These are phyloP conservation scores for Conops quadrifasciatus DNA, from an alignment of 2,888 invertebrate species.

Conservation along the genomic window DNA sequence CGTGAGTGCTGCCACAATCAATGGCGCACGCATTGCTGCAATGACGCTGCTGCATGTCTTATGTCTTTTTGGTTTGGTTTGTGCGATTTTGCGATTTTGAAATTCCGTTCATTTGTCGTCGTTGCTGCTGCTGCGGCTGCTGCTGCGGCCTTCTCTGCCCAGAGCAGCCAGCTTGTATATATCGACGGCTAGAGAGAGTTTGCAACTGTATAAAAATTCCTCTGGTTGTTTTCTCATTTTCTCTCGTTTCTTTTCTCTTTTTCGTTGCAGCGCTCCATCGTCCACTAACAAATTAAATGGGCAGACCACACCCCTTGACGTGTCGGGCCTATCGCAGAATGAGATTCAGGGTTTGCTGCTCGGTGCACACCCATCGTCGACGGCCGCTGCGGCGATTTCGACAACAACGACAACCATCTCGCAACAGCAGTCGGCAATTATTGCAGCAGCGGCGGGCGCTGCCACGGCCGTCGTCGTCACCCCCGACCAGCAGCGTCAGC, in stretches of 20 bases:
- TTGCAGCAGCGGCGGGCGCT: slow-evolving; percentile 53
- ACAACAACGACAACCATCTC: slow-evolving; percentile 56
- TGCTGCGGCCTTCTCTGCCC: not conserved
- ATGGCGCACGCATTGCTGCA: not conserved
- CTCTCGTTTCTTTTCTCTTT: slow-evolving; percentile 8
- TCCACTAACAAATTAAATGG: slow-evolving; percentile 64
- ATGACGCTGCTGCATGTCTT: slow-evolving; percentile 1
- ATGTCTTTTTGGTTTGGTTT: not conserved
- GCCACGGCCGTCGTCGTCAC: slow-evolving; percentile 59
- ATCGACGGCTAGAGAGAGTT: no score
- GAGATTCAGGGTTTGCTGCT: slow-evolving; percentile 67
- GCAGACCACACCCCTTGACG: slow-evolving; percentile 67
- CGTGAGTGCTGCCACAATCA: slow-evolving; percentile 21
- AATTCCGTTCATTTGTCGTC: not conserved
- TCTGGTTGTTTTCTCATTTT: slow-evolving; percentile 25
- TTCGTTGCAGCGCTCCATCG: slow-evolving; percentile 59
- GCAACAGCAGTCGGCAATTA: slow-evolving; percentile 60
- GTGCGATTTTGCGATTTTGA: slow-evolving; percentile 1
- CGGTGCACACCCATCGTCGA: slow-evolving; percentile 64
- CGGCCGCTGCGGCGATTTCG: slow-evolving; percentile 56
- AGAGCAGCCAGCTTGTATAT: no score
- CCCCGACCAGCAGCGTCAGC: slow-evolving; percentile 51
- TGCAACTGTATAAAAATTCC: not conserved
- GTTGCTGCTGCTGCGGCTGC: not conserved
- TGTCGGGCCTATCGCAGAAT: slow-evolving; percentile 67